Percentiles rank a stretch among this genome's conserved stretches.
Evolutionary conservation across 2,888 invertebrate species (phyloP).

Genomic region (Limenitis camilla): DNA sequence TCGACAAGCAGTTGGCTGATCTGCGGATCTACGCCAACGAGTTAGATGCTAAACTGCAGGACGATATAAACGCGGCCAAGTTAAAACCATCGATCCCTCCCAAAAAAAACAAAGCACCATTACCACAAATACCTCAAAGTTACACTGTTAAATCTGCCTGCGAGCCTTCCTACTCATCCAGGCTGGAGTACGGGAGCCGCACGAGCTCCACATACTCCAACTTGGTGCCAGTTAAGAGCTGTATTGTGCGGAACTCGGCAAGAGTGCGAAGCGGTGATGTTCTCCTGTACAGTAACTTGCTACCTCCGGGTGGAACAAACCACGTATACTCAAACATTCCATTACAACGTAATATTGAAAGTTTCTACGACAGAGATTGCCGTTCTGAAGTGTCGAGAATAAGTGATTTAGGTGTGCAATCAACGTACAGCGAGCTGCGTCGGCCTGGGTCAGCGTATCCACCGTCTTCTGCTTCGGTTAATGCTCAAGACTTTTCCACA

Average conservation of each 20-base stretch:
- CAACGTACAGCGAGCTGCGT: conserved; percentile 77
- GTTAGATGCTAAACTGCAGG: conserved; percentile 65
- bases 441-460: conserved; percentile 75
- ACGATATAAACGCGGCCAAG: conserved; percentile 65
- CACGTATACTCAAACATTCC: conserved; percentile 67
- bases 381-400: conserved; percentile 66
- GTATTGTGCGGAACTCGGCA: conserved; percentile 61
- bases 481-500: conserved; percentile 72
- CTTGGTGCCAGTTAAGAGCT: conserved; percentile 69
- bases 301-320: conserved; percentile 68
- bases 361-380: conserved; percentile 60
- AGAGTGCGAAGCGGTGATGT: conserved; percentile 62
- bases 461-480: conserved; percentile 65
- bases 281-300: conserved; percentile 60
- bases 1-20: conserved; percentile 66
- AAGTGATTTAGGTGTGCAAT: conserved; percentile 71
- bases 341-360: conserved; percentile 70
- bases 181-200: conserved; percentile 73
- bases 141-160: conserved; percentile 81
- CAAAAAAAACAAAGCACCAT: conserved; percentile 63
- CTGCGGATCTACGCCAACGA: conserved; percentile 67
- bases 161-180: conserved; percentile 85
- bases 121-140: conserved; percentile 83
- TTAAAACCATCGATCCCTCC: conserved; percentile 67
- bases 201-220: conserved; percentile 69